These are phyloP conservation scores for Dasypus novemcinctus DNA, from an alignment of 2,113 vertebrate genomes.

Conservation along the genomic window DNA sequence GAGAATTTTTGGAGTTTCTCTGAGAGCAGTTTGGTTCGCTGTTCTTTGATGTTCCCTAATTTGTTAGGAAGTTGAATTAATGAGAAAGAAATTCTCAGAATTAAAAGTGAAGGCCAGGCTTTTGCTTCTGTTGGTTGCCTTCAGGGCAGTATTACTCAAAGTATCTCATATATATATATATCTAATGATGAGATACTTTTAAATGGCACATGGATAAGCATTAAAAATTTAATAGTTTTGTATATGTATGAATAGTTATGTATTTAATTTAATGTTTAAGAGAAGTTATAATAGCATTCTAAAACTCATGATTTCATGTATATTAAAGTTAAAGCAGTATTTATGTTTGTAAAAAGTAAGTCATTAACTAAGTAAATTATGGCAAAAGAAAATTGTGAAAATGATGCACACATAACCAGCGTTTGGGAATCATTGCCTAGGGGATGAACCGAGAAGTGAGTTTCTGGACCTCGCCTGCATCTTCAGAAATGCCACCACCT, in stretches of 20 bases:
- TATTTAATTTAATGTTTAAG: conserved; percentile 24
- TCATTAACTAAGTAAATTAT: neutral
- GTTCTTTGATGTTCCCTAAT: neutral
- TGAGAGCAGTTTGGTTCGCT: neutral
- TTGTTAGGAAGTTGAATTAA: neutral
- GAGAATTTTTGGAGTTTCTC: neutral
- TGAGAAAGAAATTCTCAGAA: neutral
- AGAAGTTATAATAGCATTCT: neutral
- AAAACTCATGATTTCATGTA: neutral
- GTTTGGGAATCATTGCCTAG: neutral
- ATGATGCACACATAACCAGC: neutral
- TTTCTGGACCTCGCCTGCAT: neutral
- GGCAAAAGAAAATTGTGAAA: neutral
- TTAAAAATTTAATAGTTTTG: neutral
- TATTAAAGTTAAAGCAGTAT: neutral
- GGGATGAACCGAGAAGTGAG: neutral
- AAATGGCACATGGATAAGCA: neutral
- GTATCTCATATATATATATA: neutral
- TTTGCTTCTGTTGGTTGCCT: neutral
- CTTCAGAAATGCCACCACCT: neutral
- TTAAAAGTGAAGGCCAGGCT: neutral
- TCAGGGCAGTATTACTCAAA: neutral
- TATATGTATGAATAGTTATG: neutral
- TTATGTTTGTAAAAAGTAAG: neutral
- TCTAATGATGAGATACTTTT: neutral